phyloP scores from a whole-genome alignment of 2,113 vertebrate species.

The Hiodon tergisus region DNA sequence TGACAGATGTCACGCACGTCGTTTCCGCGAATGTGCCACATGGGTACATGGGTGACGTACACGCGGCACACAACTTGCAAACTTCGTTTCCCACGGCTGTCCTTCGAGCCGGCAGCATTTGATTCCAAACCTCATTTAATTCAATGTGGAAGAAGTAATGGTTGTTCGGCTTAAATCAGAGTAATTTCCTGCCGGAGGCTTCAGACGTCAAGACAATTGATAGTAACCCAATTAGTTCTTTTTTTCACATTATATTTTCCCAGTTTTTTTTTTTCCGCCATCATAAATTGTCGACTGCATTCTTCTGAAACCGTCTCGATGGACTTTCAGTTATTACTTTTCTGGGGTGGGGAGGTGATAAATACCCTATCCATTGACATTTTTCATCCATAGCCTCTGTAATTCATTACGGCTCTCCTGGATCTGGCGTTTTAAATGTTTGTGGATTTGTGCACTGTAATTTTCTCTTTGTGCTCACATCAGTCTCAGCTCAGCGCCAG shows the following conservation, averaged over 20 bases:
- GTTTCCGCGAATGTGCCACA: no score
- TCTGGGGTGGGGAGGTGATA: constrained; percentile 1
- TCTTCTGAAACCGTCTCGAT: neutral
- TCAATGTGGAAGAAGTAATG: neutral
- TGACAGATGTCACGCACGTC: no score
- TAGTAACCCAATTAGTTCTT: constrained; percentile 16
- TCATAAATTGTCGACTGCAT: constrained; percentile 9
- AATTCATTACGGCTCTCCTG: neutral
- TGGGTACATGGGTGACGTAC: no score
- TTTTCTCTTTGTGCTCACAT: neutral
- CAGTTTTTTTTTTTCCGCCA: neutral
- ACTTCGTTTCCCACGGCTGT: neutral
- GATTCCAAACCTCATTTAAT: constrained; percentile 2
- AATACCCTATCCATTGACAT: constrained; percentile 8
- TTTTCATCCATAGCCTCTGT: neutral
- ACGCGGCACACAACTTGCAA: no score
- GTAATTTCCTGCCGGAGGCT: constrained; percentile 11
- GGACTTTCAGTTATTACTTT: constrained; percentile 4
- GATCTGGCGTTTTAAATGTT: neutral
- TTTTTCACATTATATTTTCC: constrained; percentile 5
- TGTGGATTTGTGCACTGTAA: neutral
- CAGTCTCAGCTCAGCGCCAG: no score
- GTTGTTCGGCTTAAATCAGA: constrained; percentile 6
- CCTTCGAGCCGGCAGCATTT: neutral
- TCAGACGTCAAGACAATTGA: constrained; percentile 18